These are phyloP conservation scores for Drosophila putrida DNA, from an alignment of 2,888 invertebrate species.

Conservation along the genomic window DNA sequence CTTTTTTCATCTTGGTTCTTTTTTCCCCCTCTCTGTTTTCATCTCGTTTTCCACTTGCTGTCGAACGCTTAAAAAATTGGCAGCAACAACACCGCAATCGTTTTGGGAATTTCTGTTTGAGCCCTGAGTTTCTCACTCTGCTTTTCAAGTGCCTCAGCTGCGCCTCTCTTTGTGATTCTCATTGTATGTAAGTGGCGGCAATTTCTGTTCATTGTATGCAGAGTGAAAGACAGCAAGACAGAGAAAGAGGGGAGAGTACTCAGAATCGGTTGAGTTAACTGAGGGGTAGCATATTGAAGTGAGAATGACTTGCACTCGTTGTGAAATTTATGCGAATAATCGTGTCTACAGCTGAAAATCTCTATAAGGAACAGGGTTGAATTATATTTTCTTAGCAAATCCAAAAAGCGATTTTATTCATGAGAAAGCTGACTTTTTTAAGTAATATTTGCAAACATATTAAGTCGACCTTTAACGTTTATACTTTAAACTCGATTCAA, in stretches of 20 bases:
- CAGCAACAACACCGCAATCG: slow-evolving; percentile 36
- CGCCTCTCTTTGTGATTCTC: slow-evolving; percentile 49
- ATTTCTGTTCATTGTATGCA: slow-evolving; percentile 44
- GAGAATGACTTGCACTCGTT: slow-evolving; percentile 29
- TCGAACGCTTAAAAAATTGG: slow-evolving; percentile 54
- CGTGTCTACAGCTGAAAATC: slow-evolving; percentile 6
- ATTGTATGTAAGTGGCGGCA: slow-evolving; percentile 66
- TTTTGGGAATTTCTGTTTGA: slow-evolving; percentile 31
- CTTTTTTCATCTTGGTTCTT: background rate
- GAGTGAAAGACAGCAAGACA: slow-evolving; percentile 6
- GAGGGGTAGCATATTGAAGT: slow-evolving; percentile 45
- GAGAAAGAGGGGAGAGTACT: background rate
- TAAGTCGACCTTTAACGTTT: too few species aligned
- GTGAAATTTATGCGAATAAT: slow-evolving; percentile 44
- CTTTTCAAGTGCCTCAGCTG: slow-evolving; percentile 30
- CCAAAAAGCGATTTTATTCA: background rate
- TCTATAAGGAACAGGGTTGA: background rate
- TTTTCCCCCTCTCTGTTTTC: slow-evolving; percentile 7
- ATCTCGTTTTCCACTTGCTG: slow-evolving; percentile 18
- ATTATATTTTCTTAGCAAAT: background rate
- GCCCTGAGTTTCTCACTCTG: slow-evolving; percentile 20
- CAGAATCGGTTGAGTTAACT: background rate
- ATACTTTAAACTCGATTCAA: too few species aligned
- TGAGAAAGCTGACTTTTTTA: too few species aligned
- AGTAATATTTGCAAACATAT: too few species aligned